Base-by-base conservation (phyloP, 2,888 invertebrate species). In the Noctua comes region DNA sequence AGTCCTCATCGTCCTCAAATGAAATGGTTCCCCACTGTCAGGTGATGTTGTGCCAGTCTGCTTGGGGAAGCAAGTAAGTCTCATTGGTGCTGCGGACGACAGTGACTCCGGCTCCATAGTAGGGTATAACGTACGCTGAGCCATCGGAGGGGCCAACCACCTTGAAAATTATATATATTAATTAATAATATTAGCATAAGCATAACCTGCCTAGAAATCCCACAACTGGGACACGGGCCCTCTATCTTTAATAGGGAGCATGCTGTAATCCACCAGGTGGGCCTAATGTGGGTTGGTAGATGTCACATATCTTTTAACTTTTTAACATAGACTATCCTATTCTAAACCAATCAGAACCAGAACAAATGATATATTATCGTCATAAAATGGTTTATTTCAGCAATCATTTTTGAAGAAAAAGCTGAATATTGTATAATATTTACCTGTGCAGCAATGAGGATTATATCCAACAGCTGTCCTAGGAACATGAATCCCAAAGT, bases 401-500 rank as follows among this genome's bases (percentile, higher is more conserved):
- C 16, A 46, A 59, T 46, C 0, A 48, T 21, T 59, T 18, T 46
- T 21, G 10, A 36, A 18, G 8, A 46, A 40, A 51, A n/a, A 65
- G 36, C 11, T n/a, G 3, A 65, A 11, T 46, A 68, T 51, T 64
- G 5, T 51, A 10, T 31, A 13, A 8, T 64, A 68, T 74, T 81
- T 92, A 97, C 97, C 97, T 99, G 99, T 68, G 99, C 98, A n/a
- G 99, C 98, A 91, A 99, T 99, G 40, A 99, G 97, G 91, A 99
- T 98, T 68, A 99, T 98, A 95, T 99, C 99, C 82, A 99, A 97
- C 51, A 99, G 97, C 95, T 99, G 99, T 71, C 99, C 99, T 51
- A 99, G 97, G 92, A 99, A 99, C 97, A 99, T 98, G 93, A 99
- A 99, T 27, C 99, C 99, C 76, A 99, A 96, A 1, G 99, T 99